These are phyloP conservation scores for Antennarius maculatus DNA, from an alignment of 2,797 vertebrate species.

Conservation along the genomic window DNA sequence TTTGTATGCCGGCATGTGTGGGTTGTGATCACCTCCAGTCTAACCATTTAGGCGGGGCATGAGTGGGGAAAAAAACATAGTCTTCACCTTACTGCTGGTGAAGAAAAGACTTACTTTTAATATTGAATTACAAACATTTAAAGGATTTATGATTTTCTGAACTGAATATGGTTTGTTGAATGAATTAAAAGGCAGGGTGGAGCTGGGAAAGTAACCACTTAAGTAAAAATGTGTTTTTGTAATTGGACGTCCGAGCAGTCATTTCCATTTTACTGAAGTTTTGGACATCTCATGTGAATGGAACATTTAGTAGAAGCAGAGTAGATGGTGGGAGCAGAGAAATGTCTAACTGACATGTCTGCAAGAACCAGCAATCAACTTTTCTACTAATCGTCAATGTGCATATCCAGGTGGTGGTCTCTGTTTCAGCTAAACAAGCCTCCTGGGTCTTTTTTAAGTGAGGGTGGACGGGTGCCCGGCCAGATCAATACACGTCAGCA, in stretches of 20 bases:
- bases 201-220: constrained; percentile 22
- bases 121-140: constrained; percentile 30
- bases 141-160: constrained; percentile 28
- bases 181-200: constrained; percentile 15
- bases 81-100: constrained; percentile 20
- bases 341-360: constrained; percentile 14
- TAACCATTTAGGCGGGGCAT: constrained; percentile 50
- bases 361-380: constrained; percentile 31
- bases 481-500: constrained; percentile 42
- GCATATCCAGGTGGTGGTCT: constrained; percentile 46
- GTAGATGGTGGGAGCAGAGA: constrained; percentile 18
- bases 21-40: constrained; percentile 59
- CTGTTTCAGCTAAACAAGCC: constrained; percentile 51
- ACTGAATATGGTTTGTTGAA: constrained; percentile 26
- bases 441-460: constrained; percentile 37
- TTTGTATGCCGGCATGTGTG: constrained; percentile 71
- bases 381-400: constrained; percentile 28
- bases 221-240: constrained; percentile 14
- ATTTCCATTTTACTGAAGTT: constrained; percentile 11
- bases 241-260: constrained; percentile 11
- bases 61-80: constrained; percentile 29
- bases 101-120: constrained; percentile 40
- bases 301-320: constrained; percentile 30
- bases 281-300: constrained; percentile 23
- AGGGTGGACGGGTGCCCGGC: constrained; percentile 32